Base-by-base conservation (phyloP, 2,797 vertebrate species). In the Sebastes jordani region DNA sequence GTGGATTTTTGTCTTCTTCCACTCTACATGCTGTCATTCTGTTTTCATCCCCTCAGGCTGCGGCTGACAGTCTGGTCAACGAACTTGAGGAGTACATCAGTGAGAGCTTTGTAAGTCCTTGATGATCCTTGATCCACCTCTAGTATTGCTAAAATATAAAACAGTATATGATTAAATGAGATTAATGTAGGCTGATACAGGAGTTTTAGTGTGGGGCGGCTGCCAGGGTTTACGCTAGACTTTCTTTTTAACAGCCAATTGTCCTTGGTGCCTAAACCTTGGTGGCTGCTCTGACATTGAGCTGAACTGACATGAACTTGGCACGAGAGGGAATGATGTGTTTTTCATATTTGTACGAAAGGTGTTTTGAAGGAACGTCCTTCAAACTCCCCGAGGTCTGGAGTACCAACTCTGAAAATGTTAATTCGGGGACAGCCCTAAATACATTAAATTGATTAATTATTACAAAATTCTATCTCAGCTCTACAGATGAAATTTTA, bases 81-180 rank as follows among this genome's bases (percentile, higher is more conserved):
- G 97, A 97, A 46, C 92, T 98, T 18, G 97, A 98, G 91, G 97
- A 97, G 16, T 97, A 98, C 20, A 96, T 98, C 71, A 95, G 95
- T 0, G 97, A 98, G 89, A 98, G 97, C 90, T 98, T 98, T 86
- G 97, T 98, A 91, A 97, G 97, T 96, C 7, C 22, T 18, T 6
- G 1, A 81, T 22, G 25, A 42, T 66, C 13, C n/a, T 5, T 3
- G 38, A 42, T 16, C 10, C 9, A 59, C 4, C 5, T 22, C 18
- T 32, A 38, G 1, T 27, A 27, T 56, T 0, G 0, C 4, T 32
- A 11, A 73, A 55, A 18, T 32, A 60, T 23, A 59, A 32, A 60
- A 69, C 7, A 58, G 22, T 13, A 49, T 49, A 49, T 49, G 16
- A 49, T 20, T 56, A 32, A 16, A 61, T n/a, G 1, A 22, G 20